Evolutionary conservation across 1,140 invertebrate genomes (phyloP).

Genomic region (Pantala flavescens): DNA sequence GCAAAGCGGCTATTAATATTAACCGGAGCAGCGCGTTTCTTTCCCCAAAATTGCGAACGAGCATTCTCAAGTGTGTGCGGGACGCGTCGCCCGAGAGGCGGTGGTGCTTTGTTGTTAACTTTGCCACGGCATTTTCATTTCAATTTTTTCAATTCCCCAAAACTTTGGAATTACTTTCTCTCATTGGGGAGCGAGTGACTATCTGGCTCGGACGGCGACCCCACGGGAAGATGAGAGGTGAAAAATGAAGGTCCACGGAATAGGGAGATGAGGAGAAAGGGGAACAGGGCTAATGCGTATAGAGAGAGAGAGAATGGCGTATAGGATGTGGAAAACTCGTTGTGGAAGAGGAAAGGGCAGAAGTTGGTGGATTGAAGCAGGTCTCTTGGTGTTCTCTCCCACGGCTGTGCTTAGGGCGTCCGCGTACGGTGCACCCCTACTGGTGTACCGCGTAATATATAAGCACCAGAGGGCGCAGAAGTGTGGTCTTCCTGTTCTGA

Average conservation of each 20-base stretch:
- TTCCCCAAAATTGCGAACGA: neutral
- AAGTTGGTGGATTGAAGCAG: too few relatives aligned
- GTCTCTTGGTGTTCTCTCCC: too few relatives aligned
- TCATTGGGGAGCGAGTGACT: neutral
- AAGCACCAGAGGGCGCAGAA: too few relatives aligned
- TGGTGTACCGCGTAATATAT: too few relatives aligned
- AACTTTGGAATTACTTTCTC: neutral
- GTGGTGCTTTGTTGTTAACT: neutral
- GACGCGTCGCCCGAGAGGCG: neutral
- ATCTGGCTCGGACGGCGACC: neutral
- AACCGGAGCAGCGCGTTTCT: neutral
- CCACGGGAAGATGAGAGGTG: constrained; percentile 2
- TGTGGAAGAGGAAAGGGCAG: neutral
- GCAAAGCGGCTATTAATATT: neutral
- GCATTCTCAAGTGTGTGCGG: neutral
- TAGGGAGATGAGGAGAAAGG: neutral
- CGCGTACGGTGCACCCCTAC: too few relatives aligned
- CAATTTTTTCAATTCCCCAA: neutral
- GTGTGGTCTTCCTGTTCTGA: too few relatives aligned
- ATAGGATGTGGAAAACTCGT: neutral
- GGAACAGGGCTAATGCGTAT: neutral
- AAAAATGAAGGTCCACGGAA: neutral
- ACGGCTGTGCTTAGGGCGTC: too few relatives aligned
- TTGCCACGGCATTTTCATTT: constrained; percentile 3
- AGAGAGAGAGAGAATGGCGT: neutral